phyloP scores from a whole-genome alignment of 2,797 vertebrate species.

The Lycodopsis pacificus region DNA sequence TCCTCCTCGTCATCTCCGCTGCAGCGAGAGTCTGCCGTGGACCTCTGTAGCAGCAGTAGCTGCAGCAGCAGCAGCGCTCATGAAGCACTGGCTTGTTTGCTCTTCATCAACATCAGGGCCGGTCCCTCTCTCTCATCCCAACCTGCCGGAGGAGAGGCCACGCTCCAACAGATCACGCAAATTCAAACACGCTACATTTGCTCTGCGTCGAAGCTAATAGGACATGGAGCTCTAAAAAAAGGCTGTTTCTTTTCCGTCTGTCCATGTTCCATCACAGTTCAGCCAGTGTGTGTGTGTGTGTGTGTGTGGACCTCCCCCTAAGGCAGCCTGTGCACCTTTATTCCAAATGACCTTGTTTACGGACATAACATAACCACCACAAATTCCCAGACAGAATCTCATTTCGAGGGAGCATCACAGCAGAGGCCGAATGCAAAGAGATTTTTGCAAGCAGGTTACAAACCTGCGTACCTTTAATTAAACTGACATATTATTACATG shows the following conservation, averaged over 20 bases:
- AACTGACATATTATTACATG: constrained; percentile 46
- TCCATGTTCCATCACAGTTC: constrained; percentile 71
- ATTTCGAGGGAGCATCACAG: constrained; percentile 70
- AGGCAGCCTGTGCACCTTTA: constrained; percentile 84
- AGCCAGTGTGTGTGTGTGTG: constrained; percentile 52
- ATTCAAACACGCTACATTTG: constrained; percentile 81
- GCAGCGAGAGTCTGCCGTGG: constrained; percentile 63
- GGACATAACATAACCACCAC: constrained; percentile 76
- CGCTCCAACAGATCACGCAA: constrained; percentile 73
- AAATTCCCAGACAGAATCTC: constrained; percentile 79
- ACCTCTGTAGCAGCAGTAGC: constrained; percentile 54
- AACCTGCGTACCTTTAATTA: constrained; percentile 54
- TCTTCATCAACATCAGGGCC: constrained; percentile 71
- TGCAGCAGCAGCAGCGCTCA: constrained; percentile 32
- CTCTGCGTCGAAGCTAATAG: constrained; percentile 73
- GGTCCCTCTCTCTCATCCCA: constrained; percentile 63
- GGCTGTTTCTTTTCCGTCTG: constrained; percentile 48
- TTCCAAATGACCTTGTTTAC: constrained; percentile 88
- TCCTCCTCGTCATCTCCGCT: constrained; percentile 63
- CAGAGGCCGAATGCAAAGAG: constrained; percentile 39
- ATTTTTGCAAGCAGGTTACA: constrained; percentile 47
- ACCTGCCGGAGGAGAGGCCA: constrained; percentile 77
- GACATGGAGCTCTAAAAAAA: constrained; percentile 77
- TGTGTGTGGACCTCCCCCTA: constrained; percentile 67
- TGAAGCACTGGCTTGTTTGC: constrained; percentile 70